Base-by-base conservation (phyloP, 2,797 vertebrate species). In the Chiropotes sagulatus region DNA sequence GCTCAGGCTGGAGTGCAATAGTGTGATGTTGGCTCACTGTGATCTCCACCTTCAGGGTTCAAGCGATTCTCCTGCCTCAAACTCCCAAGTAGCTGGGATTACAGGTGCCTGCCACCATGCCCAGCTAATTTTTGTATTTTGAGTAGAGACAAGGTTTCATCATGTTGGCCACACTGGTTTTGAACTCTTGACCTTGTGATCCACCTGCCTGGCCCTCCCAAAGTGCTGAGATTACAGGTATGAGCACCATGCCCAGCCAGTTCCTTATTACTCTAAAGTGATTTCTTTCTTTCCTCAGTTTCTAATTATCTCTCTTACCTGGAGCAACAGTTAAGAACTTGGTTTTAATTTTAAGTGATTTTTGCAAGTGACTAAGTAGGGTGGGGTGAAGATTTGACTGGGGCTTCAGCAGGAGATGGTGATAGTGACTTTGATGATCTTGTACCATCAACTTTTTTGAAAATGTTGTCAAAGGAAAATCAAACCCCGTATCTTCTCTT, bases 221-320 rank as follows among this genome's bases (percentile, higher is more conserved):
- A 64, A 64, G 30, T 64, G 61, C 15, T 64, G 61, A 7, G 61
- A 64, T 64, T 64, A 64, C 30, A 33, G 61, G 30, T 1, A 0
- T 64, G 30, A 64, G 61, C 61, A 64, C 7, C 30, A 7, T 17
- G 30, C 61, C 30, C 7, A 0, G 61, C 61, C 61, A 33, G 33
- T 64, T 33, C n/a, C 52, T 84, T 46, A 64, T 52, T 57, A n/a
- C 22, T 57, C 73, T 57, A 54, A 30, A 44, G 20, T 19, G 36
- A 93, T 41, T 85, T n/a, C 46, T 54, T 86, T 93, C 57, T 67
- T 67, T 85, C 54, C 28, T 54, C 46, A n/a, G 22, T 20, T n/a
- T 79, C 58, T 87, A n/a, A 12, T 36, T 86, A 26, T 52, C 28
- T 11, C 46, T 70, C 30, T 70, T 54, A 44, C 57, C 58, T 28